Percentiles rank a stretch among this genome's conserved stretches.
These are phyloP conservation scores for Therioaphis trifolii DNA, from an alignment of 2,888 invertebrate genomes.

Conservation along the genomic window DNA sequence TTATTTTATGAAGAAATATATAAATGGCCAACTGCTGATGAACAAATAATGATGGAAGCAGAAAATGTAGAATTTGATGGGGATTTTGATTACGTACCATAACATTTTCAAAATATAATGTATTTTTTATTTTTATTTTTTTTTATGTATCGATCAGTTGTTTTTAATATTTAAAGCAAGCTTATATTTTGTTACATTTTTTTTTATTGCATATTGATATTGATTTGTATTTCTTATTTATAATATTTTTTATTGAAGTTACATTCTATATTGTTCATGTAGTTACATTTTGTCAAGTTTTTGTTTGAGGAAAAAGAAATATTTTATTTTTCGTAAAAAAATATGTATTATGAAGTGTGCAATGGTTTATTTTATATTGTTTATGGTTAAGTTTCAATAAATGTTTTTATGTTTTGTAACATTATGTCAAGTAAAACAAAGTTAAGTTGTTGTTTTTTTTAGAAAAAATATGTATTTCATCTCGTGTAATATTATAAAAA, in stretches of 20 bases:
- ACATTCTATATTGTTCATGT: background rate
- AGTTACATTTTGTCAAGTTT: conserved; percentile 14
- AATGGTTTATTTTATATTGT: conserved; percentile 15
- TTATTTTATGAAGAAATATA: background rate
- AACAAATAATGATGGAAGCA: conserved; percentile 7
- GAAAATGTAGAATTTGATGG: conserved; percentile 16
- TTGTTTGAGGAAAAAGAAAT: conserved; percentile 7
- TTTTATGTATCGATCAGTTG: background rate
- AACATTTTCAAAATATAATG: background rate
- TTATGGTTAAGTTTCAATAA: conserved; percentile 9
- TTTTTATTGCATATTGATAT: background rate
- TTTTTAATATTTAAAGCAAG: conserved; percentile 1
- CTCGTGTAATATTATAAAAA: too few relatives aligned
- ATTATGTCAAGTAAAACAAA: too few relatives aligned
- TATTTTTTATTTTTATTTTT: background rate
- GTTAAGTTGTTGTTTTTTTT: too few relatives aligned
- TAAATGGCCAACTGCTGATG: conserved; percentile 12
- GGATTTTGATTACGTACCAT: background rate
- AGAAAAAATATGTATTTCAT: too few relatives aligned
- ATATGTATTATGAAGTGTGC: background rate
- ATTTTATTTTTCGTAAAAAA: conserved; percentile 16
- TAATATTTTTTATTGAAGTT: background rate
- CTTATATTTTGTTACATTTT: background rate
- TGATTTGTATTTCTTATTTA: background rate
- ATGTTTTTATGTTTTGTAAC: background rate